Percentiles rank a stretch among this genome's conserved stretches.
Conservation (phyloP, 2,797 vertebrate genomes). For the Gallinago solitaria region DNA sequence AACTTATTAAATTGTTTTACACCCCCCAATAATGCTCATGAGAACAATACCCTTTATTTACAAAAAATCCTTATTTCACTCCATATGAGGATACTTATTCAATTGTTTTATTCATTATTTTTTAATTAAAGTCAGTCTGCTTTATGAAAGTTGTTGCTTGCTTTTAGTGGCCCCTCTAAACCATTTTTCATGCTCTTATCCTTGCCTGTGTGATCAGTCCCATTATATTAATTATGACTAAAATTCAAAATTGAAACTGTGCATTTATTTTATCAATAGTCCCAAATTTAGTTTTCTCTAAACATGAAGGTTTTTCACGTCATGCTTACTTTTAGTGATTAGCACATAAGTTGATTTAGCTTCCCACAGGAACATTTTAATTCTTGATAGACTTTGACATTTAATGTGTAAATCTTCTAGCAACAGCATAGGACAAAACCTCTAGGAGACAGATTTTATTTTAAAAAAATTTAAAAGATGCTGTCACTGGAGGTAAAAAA, state of each 20-base stretch:
- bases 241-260: not conserved
- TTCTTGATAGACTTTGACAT: constrained; percentile 31
- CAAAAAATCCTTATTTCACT: not conserved
- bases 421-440: constrained; percentile 7
- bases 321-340: not conserved
- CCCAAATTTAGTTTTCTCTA: not conserved
- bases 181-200: not conserved
- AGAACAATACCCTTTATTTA: not conserved
- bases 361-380: constrained; percentile 34
- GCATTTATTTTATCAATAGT: not conserved
- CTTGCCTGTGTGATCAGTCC: not conserved
- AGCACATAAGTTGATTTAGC: constrained; percentile 30
- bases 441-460: not conserved
- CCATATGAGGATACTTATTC: not conserved
- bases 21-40: not conserved
- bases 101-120: not conserved
- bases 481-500: constrained; percentile 35
- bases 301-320: not conserved
- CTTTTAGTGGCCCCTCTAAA: not conserved
- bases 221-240: not conserved
- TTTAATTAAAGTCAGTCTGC: not conserved
- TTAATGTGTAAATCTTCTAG: constrained; percentile 28
- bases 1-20: not conserved
- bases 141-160: not conserved
- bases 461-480: not conserved